These are phyloP conservation scores for Augochlorella aurata DNA, from an alignment of 2,888 invertebrate genomes.

Conservation along the genomic window DNA sequence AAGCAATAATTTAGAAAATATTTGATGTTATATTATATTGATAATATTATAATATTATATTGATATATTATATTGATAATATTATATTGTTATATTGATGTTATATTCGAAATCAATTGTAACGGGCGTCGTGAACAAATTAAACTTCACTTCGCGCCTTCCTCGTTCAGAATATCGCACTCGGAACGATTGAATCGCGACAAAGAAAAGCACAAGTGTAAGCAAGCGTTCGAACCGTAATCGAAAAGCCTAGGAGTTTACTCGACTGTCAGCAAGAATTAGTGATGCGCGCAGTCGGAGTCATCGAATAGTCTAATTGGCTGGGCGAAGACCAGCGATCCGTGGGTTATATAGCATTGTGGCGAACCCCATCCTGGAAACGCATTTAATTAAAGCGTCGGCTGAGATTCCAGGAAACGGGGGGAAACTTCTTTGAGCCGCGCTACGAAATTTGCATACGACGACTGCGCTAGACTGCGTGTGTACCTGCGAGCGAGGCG, in stretches of 20 bases:
- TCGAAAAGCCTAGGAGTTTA: slow-evolving; percentile 6
- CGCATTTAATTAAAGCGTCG: slow-evolving; percentile 62
- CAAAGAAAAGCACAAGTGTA: no score
- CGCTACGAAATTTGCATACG: slow-evolving; percentile 41
- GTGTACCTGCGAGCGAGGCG: neutral
- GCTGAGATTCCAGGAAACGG: slow-evolving; percentile 27
- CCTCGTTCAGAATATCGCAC: no score
- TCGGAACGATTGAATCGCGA: no score
- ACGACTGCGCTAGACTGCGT: slow-evolving; percentile 23
- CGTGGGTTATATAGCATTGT: slow-evolving; percentile 53
- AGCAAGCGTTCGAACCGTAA: neutral
- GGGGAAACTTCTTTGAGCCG: slow-evolving; percentile 43
- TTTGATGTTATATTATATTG: no score
- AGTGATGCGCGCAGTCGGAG: slow-evolving; percentile 42
- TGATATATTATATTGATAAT: no score
- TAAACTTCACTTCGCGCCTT: no score
- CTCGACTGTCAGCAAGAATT: slow-evolving; percentile 35
- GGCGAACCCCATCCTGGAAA: slow-evolving; percentile 52
- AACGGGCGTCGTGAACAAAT: no score
- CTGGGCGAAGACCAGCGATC: slow-evolving; percentile 43
- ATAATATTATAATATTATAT: no score
- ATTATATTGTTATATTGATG: no score
- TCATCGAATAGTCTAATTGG: slow-evolving; percentile 58
- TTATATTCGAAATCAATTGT: no score
- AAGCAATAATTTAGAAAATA: no score